Evolutionary conservation across 2,797 vertebrate genomes (phyloP), one percentile per base, ranked within the genome.

Genomic region (Vipera ursinii): DNA sequence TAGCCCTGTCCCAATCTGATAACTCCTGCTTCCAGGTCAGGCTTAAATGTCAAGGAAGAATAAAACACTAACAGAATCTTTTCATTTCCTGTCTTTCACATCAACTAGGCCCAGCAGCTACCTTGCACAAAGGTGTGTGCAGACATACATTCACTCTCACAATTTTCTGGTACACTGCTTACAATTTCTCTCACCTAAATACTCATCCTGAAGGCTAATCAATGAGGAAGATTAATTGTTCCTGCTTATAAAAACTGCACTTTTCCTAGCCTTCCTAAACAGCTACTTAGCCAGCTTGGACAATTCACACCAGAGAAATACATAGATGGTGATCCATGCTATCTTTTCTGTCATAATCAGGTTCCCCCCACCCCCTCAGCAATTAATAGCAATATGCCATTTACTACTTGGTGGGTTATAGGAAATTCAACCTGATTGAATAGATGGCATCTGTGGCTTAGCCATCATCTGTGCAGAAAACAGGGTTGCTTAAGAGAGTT

Each of bases 171-270:
- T 22, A 82, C 20, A 13, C 38, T 82, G 38, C 44, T 82, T 48
- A 82, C 38, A 48, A 82, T 24, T 82, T 82, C 78, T 82, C 22
- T 9, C 24, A 82, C 78, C 20, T 48, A 82, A 48, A 82, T 82
- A 82, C 78, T 82, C 78, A 82, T 2, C 9, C 78, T 82, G 78
- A 78, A 0, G 0, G 1, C 3, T 82, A 82, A 82, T 82, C 78
- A 82, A 24, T 82, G 78, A 8, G 44, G 20, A 82, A 82, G 78
- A 82, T 48, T 48, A 82, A 82, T 82, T 82, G 20, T 48, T 24
- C 9, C 44, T 82, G 44, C 44, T 82, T 12, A 82, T 44, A 82
- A 82, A 82, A 82, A 82, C 44, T 48, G 44, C 9, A 24, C 22
- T 82, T 48, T 48, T 9, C 38, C 78, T 24, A 13, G 20, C 78